Conservation (phyloP, 2,888 invertebrate genomes). For the Yponomeuta cagnagella region DNA sequence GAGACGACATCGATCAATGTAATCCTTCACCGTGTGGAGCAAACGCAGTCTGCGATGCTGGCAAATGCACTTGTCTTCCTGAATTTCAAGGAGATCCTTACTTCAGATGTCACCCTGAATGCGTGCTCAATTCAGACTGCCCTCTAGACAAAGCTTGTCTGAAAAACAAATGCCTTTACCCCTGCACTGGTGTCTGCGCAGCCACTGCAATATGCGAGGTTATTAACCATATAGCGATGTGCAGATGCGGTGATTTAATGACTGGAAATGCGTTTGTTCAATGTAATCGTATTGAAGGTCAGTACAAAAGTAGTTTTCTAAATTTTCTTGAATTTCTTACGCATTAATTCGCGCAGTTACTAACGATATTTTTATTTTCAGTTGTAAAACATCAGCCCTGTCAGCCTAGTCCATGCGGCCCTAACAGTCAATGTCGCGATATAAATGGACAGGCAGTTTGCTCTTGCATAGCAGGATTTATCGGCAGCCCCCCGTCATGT, state of each 20-base stretch:
- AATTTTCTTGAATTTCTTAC: too few relatives aligned
- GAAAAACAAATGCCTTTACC: constrained; percentile 81
- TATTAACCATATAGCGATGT: constrained; percentile 83
- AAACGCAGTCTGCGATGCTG: constrained; percentile 75
- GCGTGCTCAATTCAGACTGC: constrained; percentile 81
- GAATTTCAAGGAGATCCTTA: constrained; percentile 81
- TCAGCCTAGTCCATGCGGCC: constrained; percentile 83
- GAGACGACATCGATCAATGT: constrained; percentile 71
- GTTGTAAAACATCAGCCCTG: constrained; percentile 51
- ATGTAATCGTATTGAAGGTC: constrained; percentile 71
- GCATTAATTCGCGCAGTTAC: background rate
- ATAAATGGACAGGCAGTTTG: constrained; percentile 83
- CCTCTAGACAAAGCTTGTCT: constrained; percentile 78
- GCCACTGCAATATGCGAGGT: constrained; percentile 82
- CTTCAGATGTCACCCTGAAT: constrained; percentile 82
- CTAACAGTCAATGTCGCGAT: constrained; percentile 85
- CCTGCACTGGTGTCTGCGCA: constrained; percentile 83
- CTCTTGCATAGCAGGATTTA: constrained; percentile 81
- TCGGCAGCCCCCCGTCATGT: constrained; percentile 86
- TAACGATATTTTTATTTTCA: constrained; percentile 31
- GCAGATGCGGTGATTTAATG: constrained; percentile 80
- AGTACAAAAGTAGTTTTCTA: constrained; percentile 10
- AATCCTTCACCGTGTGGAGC: constrained; percentile 81
- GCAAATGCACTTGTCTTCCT: constrained; percentile 76
- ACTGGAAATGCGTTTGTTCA: constrained; percentile 81